These are phyloP conservation scores for Condylostylus longicornis DNA, from an alignment of 1,140 invertebrate genomes.

Conservation along the genomic window DNA sequence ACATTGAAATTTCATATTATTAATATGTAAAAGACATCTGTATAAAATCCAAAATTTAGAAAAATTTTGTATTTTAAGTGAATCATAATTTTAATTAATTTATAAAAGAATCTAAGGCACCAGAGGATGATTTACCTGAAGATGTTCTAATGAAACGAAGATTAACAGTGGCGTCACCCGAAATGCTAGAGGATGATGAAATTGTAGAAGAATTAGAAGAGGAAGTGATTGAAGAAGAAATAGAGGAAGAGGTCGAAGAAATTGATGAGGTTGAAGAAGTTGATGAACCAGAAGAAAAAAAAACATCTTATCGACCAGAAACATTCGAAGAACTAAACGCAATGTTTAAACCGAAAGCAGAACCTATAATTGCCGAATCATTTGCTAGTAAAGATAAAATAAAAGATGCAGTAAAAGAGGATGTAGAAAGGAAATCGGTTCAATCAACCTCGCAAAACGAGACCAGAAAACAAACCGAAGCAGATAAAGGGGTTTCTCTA, in stretches of 20 bases:
- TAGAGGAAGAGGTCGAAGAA: conserved; percentile 29
- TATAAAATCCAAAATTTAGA: too few species aligned
- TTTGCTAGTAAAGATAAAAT: too few species aligned
- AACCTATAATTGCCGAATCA: conserved; percentile 3
- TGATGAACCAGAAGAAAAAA: conserved; percentile 28
- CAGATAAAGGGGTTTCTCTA: background rate
- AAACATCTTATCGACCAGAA: conserved; percentile 25
- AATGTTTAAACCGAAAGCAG: conserved; percentile 16
- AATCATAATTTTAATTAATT: too few species aligned
- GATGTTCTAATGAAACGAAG: conserved; percentile 23
- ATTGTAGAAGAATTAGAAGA: conserved; percentile 33
- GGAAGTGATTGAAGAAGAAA: conserved; percentile 21
- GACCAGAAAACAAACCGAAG: background rate
- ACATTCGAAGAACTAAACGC: conserved; percentile 25
- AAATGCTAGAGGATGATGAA: conserved; percentile 22
- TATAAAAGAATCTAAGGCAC: background rate
- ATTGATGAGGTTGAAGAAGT: conserved; percentile 28
- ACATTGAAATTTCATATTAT: too few species aligned
- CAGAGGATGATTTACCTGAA: conserved; percentile 16
- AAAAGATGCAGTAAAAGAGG: background rate
- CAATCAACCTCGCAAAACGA: background rate
- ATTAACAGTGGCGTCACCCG: conserved; percentile 24
- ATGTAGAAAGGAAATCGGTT: conserved; percentile 1
- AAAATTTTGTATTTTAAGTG: too few species aligned
- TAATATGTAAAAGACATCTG: too few species aligned